Evolutionary conservation across 2,113 vertebrate genomes (phyloP).

Genomic region (Aix galericulata): DNA sequence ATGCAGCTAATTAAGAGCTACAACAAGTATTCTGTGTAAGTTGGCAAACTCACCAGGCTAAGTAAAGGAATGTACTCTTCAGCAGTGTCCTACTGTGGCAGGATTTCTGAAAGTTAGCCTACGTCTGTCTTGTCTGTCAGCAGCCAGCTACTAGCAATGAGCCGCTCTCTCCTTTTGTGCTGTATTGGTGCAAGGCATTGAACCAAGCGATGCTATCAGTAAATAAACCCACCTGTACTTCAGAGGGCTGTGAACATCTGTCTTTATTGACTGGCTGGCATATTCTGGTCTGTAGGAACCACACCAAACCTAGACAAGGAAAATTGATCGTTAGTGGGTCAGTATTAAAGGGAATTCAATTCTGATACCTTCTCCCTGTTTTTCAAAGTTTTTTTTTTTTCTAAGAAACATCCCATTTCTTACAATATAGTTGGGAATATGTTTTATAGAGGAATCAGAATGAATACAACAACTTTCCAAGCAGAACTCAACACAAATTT

Average conservation of each 20-base stretch:
- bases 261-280: constrained; percentile 94
- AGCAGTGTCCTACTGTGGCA: background rate
- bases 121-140: no score
- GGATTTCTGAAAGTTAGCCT: background rate
- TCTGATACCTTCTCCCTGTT: background rate
- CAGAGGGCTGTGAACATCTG: constrained; percentile 93
- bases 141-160: background rate
- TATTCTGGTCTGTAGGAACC: constrained; percentile 95
- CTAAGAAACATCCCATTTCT: background rate
- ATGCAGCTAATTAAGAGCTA: background rate
- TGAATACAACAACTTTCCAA: background rate
- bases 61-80: accelerated
- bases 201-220: background rate
- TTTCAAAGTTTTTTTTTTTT: background rate
- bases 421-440: accelerated
- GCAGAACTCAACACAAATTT: background rate
- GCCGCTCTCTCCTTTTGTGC: background rate
- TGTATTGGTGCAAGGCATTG: accelerated
- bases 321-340: background rate
- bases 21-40: background rate
- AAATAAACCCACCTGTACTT: constrained; percentile 88
- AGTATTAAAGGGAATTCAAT: background rate
- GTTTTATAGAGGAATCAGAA: background rate
- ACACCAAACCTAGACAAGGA: constrained; percentile 85
- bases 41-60: background rate